phyloP scores from a whole-genome alignment of 2,888 invertebrate species.

The Trichopria drosophilae region DNA sequence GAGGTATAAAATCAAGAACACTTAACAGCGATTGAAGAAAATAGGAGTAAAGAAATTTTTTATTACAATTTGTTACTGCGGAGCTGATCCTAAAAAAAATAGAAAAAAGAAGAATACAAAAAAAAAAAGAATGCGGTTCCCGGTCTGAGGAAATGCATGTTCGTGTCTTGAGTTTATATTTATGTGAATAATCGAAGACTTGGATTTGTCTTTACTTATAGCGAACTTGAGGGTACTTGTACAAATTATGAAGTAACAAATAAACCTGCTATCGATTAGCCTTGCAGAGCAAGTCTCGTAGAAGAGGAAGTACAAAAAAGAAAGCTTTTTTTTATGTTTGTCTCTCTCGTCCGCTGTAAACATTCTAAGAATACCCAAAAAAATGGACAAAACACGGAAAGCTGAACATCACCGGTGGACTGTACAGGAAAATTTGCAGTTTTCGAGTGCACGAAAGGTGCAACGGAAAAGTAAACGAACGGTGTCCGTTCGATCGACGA shows the following conservation, averaged over 20 bases:
- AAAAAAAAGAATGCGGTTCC: too few species aligned
- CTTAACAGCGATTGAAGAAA: too few species aligned
- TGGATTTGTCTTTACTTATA: constrained; percentile 41
- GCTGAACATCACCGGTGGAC: too few species aligned
- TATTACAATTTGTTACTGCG: constrained; percentile 19
- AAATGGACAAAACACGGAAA: too few species aligned
- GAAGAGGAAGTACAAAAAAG: constrained; percentile 12
- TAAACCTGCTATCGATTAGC: constrained; percentile 33
- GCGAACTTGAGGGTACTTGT: constrained; percentile 43
- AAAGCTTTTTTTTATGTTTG: too few species aligned
- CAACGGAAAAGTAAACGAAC: constrained; percentile 14
- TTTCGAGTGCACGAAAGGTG: constrained; percentile 19
- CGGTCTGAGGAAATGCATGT: too few species aligned
- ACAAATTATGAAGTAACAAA: constrained; percentile 45
- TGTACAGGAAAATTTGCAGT: too few species aligned
- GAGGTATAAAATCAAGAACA: not conserved
- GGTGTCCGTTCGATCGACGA: too few species aligned
- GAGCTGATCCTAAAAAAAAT: constrained; percentile 18
- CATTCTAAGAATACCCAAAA: too few species aligned
- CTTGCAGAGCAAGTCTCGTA: constrained; percentile 39
- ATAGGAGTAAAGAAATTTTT: constrained; percentile 18
- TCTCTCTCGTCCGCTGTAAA: too few species aligned
- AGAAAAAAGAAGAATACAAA: constrained; percentile 12
- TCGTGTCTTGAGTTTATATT: constrained; percentile 38
- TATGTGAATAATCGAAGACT: constrained; percentile 34